Conservation (phyloP, 1,140 invertebrate species). For the Melanaphis sacchari region DNA sequence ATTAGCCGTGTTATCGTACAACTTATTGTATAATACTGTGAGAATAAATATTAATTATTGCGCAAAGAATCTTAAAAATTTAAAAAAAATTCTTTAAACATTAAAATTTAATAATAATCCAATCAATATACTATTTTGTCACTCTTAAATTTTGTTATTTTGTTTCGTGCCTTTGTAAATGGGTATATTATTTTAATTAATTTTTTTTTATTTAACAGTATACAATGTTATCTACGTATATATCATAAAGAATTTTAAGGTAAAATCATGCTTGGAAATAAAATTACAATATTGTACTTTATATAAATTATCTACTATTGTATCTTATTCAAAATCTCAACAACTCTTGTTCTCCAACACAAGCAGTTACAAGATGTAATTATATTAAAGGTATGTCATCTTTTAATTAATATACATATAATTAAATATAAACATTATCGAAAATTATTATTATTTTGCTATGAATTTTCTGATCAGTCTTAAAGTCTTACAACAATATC, state of each 20-base stretch:
- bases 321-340: too few relatives aligned
- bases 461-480: neutral
- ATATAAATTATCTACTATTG: neutral
- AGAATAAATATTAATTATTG: neutral
- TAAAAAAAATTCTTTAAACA: neutral
- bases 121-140: neutral
- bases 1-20: too few relatives aligned
- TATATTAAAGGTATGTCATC: neutral
- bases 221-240: neutral
- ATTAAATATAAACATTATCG: too few relatives aligned
- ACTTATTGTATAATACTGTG: neutral
- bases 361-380: neutral
- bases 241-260: neutral
- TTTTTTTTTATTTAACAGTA: neutral
- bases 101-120: neutral
- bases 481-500: neutral
- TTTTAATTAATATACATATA: neutral
- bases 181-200: neutral
- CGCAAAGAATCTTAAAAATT: neutral
- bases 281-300: neutral
- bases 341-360: neutral
- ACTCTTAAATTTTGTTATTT: neutral
- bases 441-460: neutral
- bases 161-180: neutral
- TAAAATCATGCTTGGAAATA: neutral